Percentiles rank a stretch among this genome's conserved stretches.
phyloP scores from a whole-genome alignment of 2,113 vertebrate species.

The Abramis brama region DNA sequence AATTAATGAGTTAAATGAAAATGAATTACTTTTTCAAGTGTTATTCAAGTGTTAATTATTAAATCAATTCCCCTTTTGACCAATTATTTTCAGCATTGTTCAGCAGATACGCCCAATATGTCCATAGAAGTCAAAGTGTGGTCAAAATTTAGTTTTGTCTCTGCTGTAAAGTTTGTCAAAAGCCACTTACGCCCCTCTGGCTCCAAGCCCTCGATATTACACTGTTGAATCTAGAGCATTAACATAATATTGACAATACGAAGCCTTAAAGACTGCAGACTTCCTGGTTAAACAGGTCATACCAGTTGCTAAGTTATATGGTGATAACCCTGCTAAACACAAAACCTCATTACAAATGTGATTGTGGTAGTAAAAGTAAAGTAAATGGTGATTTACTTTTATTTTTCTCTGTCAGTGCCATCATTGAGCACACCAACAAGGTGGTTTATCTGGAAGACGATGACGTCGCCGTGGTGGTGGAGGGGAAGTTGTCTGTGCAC shows the following conservation, averaged over 20 bases:
- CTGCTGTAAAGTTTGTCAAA: no score
- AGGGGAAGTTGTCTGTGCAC: conserved; percentile 91
- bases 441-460: conserved; percentile 94
- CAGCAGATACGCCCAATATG: no score
- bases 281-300: neutral
- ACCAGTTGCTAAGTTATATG: neutral
- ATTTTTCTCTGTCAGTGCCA: conserved; percentile 76
- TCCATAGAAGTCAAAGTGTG: no score
- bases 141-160: no score
- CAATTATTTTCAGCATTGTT: no score
- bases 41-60: no score
- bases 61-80: no score
- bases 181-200: no score
- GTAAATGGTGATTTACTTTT: neutral
- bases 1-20: no score
- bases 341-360: conserved; percentile 12
- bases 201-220: no score
- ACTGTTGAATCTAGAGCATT: neutral
- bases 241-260: neutral
- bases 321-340: conserved; percentile 23
- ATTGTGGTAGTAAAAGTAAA: neutral
- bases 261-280: neutral
- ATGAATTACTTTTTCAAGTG: no score
- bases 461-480: conserved; percentile 86
- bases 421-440: conserved; percentile 96